phyloP scores from a whole-genome alignment of 2,888 invertebrate genomes.

The Leptinotarsa tumamoca region DNA sequence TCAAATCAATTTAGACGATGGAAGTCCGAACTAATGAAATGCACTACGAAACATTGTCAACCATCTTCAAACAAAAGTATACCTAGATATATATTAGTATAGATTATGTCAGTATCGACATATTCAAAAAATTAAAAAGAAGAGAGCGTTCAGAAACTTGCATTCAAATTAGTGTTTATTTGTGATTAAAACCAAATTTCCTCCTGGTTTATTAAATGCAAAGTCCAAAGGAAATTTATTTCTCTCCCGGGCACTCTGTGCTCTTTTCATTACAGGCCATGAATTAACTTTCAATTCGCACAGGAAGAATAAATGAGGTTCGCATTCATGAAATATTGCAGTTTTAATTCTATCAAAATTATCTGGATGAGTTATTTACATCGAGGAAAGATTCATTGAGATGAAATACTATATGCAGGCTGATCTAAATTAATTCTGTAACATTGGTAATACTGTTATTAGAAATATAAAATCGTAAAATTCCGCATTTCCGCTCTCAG shows the following conservation, averaged over 20 bases:
- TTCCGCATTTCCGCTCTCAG: too few species aligned
- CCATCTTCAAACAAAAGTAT: too few species aligned
- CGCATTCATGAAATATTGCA: constrained; percentile 53
- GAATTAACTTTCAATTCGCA: constrained; percentile 50
- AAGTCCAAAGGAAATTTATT: constrained; percentile 27
- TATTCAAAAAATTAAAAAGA: not conserved
- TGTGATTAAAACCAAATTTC: constrained; percentile 26
- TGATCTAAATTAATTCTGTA: too few species aligned
- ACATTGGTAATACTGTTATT: too few species aligned
- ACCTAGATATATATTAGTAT: too few species aligned
- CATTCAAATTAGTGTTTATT: constrained; percentile 17
- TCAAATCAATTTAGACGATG: too few species aligned
- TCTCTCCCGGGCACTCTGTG: constrained; percentile 45
- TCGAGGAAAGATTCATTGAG: not conserved
- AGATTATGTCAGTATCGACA: too few species aligned
- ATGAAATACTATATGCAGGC: not conserved
- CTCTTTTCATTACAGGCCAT: constrained; percentile 47
- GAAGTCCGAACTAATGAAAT: too few species aligned
- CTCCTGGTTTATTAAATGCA: constrained; percentile 24
- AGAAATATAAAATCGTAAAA: too few species aligned
- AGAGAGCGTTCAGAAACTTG: not conserved
- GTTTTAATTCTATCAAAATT: constrained; percentile 37
- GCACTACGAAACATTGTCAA: too few species aligned
- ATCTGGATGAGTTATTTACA: not conserved
- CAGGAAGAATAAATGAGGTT: constrained; percentile 51